These are phyloP conservation scores for Zosterops borbonicus DNA, from an alignment of 2,113 vertebrate species.

Conservation along the genomic window DNA sequence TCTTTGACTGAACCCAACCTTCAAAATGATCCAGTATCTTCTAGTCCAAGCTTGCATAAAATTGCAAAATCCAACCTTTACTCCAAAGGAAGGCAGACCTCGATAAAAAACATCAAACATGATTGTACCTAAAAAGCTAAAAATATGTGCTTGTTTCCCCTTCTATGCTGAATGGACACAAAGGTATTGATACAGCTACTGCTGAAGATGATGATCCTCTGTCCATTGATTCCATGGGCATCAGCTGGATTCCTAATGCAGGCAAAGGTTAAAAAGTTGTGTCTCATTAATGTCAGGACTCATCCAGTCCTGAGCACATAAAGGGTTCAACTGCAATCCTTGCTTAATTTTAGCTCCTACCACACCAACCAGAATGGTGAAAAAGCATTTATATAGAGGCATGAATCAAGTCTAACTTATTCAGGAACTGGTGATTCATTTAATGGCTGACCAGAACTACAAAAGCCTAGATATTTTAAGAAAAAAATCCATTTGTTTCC, in stretches of 20 bases:
- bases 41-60: neutral
- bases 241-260: neutral
- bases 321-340: neutral
- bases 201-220: neutral
- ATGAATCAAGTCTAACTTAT: neutral
- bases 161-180: neutral
- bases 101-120: neutral
- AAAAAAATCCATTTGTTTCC: fast-evolving
- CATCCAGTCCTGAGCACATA: neutral
- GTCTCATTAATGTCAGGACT: neutral
- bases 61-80: neutral
- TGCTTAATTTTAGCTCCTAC: neutral
- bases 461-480: neutral
- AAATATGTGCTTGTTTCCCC: fast-evolving
- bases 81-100: neutral
- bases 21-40: neutral
- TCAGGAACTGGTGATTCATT: neutral
- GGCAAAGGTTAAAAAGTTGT: neutral
- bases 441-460: neutral
- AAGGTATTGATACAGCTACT: neutral
- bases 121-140: neutral
- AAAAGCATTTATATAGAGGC: neutral
- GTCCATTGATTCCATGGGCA: neutral
- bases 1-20: neutral
- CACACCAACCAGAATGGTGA: neutral